Evolutionary conservation across 2,888 invertebrate species (phyloP), one percentile per base, ranked within the genome.

Genomic region (Pseudococcus jackbeardsleyi): DNA sequence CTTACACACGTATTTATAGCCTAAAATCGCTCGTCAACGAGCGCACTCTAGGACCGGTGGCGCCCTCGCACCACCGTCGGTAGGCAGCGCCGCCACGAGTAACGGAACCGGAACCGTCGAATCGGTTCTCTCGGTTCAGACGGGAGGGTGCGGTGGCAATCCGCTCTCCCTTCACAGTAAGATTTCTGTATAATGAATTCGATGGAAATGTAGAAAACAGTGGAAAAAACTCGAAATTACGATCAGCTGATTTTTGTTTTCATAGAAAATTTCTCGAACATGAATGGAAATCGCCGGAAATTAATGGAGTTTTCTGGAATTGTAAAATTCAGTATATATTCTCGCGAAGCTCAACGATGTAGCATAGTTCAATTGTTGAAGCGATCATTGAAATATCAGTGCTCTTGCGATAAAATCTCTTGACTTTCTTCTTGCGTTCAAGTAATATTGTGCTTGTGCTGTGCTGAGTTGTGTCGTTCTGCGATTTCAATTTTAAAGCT

Each of bases 271-370:
- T 54, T 54, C 17, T 72, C 72, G 68, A 68, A 72, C 4, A 11
- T 77, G 46, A 11, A 46, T 7, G 2, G 19, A 82, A 82, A 82
- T 7, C 19, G 0, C 5, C 0, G 3, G 79, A 82, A 82, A n/a
- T 3, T 1, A 11, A 82, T 82, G 79, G 79, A 82, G 79, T 82
- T 42, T 82, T 82, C 79, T 82, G 11, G 79, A 82, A 82, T n/a
- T 11, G 0, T 4, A 11, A 19, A 9, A 19, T 82, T 46, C 9
- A 46, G 46, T 82, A 82, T 82, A 82, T 42, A 82, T 82, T 19
- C 8, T 19, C n/a, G 8, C 7, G 46, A 46, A 46, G 19, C 4
- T 22, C 42, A 1, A 1, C 9, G 7, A 15, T 19, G 11, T 33
- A 19, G 42, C 19, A 19, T 82, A 82, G 79, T 82, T 12, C 0